Conservation (phyloP, 2,888 invertebrate genomes). For the Andrena bucephala region DNA sequence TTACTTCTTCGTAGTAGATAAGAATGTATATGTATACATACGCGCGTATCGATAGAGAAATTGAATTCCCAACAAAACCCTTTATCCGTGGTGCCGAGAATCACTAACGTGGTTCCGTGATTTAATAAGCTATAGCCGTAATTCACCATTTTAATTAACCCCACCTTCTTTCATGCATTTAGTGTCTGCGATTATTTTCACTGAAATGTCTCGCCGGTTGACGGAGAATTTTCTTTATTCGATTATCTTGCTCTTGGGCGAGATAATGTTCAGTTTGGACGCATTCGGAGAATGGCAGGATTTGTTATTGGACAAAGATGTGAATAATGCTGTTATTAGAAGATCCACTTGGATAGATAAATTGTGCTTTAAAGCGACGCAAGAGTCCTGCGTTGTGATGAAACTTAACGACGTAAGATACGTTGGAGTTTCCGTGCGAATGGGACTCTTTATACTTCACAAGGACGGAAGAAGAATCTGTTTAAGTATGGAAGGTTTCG, state of each 20-base stretch:
- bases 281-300: conserved; percentile 76
- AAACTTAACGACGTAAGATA: conserved; percentile 74
- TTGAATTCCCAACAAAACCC: no score
- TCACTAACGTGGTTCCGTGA: no score
- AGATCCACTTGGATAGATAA: conserved; percentile 74
- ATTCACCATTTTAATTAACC: neutral
- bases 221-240: conserved; percentile 63
- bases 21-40: neutral
- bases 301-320: conserved; percentile 69
- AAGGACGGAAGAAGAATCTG: conserved; percentile 67
- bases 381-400: conserved; percentile 54
- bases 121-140: neutral
- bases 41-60: no score
- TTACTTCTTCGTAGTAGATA: neutral
- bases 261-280: conserved; percentile 74
- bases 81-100: no score
- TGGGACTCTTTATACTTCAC: conserved; percentile 73
- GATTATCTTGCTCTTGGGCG: conserved; percentile 66
- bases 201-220: conserved; percentile 63
- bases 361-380: conserved; percentile 53
- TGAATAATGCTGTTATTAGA: conserved; percentile 67
- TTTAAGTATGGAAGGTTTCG: conserved; percentile 69
- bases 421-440: conserved; percentile 71
- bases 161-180: conserved; percentile 39
- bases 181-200: conserved; percentile 71